Conservation (phyloP, 1,140 invertebrate species). For the Meloidogyne chitwoodi region DNA sequence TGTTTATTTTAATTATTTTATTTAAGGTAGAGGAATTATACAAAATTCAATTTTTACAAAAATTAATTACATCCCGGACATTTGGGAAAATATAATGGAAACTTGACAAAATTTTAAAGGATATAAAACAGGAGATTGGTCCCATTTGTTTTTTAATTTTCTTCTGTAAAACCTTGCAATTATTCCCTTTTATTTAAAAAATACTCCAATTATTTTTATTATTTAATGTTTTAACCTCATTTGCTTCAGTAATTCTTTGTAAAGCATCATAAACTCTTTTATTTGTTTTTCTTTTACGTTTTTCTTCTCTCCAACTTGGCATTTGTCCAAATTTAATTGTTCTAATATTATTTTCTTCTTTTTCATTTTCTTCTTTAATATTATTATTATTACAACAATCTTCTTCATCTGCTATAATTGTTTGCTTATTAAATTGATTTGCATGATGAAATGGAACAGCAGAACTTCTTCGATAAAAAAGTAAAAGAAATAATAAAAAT, state of each 20-base stretch:
- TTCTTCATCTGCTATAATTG: background rate
- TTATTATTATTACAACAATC: no score
- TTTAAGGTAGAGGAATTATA: background rate
- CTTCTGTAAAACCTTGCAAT: no score
- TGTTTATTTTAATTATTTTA: constrained; percentile 39
- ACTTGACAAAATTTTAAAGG: no score
- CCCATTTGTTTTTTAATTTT: no score
- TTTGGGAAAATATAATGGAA: no score
- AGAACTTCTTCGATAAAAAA: constrained; percentile 46
- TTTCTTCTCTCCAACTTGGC: constrained; percentile 57
- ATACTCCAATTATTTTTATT: background rate
- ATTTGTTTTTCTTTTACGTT: constrained; percentile 57
- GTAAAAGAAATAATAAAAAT: constrained; percentile 50
- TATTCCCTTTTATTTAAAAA: background rate
- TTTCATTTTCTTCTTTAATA: constrained; percentile 40
- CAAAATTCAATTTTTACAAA: no score
- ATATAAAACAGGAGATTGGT: no score
- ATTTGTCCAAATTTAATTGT: constrained; percentile 58
- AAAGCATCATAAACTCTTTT: constrained; percentile 57
- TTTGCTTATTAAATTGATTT: background rate
- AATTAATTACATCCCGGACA: no score
- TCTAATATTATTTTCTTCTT: constrained; percentile 37
- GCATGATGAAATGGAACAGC: background rate
- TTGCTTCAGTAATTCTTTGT: constrained; percentile 53
- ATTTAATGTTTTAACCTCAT: background rate